Percentiles rank a stretch among this genome's conserved stretches.
Conservation (phyloP, 2,888 invertebrate species). For the Meteorus colon region DNA sequence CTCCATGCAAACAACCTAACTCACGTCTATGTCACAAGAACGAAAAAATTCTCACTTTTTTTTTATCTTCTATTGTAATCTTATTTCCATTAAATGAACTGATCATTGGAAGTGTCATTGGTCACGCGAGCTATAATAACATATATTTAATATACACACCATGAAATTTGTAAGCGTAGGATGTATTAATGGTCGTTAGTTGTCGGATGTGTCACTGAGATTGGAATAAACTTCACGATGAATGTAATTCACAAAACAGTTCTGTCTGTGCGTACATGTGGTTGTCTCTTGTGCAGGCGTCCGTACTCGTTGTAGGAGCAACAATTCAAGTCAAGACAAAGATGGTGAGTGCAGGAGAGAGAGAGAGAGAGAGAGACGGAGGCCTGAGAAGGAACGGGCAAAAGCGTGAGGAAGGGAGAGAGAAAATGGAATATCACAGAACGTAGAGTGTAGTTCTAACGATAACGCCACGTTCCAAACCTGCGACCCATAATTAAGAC, state of each 20-base stretch:
- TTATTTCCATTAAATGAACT: constrained; percentile 12
- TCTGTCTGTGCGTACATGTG: constrained; percentile 21
- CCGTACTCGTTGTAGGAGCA: not conserved
- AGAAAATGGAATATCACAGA: constrained; percentile 11
- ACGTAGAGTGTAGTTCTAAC: constrained; percentile 24
- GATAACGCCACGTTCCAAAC: constrained; percentile 55
- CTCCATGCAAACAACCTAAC: no score
- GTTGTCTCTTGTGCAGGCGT: constrained; percentile 21
- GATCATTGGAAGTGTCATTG: constrained; percentile 10
- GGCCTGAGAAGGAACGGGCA: constrained; percentile 22
- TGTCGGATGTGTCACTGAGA: constrained; percentile 23
- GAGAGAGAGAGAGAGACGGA: not conserved
- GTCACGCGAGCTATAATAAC: constrained; percentile 17
- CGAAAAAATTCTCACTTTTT: not conserved
- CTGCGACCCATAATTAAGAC: constrained; percentile 66
- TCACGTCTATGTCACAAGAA: not conserved
- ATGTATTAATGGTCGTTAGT: constrained; percentile 27
- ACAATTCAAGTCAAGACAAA: constrained; percentile 4
- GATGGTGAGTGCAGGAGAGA: constrained; percentile 15
- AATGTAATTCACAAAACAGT: constrained; percentile 45
- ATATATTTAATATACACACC: not conserved
- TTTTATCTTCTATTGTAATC: not conserved
- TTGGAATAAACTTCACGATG: constrained; percentile 28
- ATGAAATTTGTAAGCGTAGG: constrained; percentile 16
- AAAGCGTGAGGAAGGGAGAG: constrained; percentile 18